Evolutionary conservation across 2,888 invertebrate species (phyloP).

Genomic region (Heliothis peltigera): DNA sequence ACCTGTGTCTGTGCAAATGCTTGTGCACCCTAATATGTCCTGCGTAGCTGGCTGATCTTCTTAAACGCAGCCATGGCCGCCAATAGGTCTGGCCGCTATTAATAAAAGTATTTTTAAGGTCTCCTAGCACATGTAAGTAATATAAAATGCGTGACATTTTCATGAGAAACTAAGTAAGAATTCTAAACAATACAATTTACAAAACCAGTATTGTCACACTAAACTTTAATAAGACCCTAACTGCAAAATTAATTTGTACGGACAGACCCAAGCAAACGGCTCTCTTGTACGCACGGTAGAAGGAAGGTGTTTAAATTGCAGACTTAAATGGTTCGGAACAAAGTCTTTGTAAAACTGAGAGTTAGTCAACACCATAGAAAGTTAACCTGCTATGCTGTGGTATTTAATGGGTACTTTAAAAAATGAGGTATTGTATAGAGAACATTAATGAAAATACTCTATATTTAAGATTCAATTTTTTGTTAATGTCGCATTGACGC

Average conservation of each 20-base stretch:
- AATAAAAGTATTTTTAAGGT: no score
- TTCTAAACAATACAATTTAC: not conserved
- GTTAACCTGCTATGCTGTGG: slow-evolving; percentile 22
- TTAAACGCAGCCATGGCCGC: no score
- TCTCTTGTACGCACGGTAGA: not conserved
- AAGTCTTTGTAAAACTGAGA: not conserved
- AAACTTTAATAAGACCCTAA: not conserved
- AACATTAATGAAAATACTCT: no score
- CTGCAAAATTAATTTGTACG: not conserved
- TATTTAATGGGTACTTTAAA: no score
- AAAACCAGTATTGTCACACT: not conserved
- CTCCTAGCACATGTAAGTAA: no score
- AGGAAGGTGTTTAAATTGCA: slow-evolving; percentile 10
- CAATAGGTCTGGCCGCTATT: no score
- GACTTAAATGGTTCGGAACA: not conserved
- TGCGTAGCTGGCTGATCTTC: no score
- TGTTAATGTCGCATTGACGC: no score
- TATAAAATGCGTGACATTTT: not conserved
- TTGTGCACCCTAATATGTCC: no score
- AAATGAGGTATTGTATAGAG: no score
- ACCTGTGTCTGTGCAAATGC: no score
- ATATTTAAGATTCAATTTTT: no score
- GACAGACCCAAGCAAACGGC: not conserved
- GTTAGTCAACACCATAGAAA: slow-evolving; percentile 21
- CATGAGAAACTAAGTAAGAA: not conserved